These are phyloP conservation scores for Cephus runcator DNA, from an alignment of 2,888 invertebrate species.

Conservation along the genomic window DNA sequence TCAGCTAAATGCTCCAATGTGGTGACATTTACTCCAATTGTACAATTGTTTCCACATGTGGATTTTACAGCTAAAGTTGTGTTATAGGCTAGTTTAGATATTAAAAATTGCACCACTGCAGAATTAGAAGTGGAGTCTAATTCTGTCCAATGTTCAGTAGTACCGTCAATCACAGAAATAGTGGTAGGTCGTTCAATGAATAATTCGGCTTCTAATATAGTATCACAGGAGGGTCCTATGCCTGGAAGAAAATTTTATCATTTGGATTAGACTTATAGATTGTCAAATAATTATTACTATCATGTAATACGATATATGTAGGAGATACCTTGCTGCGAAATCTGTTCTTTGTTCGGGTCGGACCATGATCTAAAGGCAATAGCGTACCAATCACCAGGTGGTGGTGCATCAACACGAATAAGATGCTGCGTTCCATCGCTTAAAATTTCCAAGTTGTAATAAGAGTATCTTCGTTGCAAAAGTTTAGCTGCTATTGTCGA, in stretches of 20 bases:
- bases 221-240: slow-evolving; percentile 74
- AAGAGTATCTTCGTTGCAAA: slow-evolving; percentile 67
- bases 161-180: slow-evolving; percentile 36
- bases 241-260: slow-evolving; percentile 67
- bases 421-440: slow-evolving; percentile 73
- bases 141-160: slow-evolving; percentile 27
- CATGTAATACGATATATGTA: background rate
- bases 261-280: background rate
- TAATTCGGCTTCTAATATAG: slow-evolving; percentile 74
- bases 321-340: slow-evolving; percentile 77
- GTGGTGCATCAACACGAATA: slow-evolving; percentile 74
- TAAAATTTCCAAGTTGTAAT: slow-evolving; percentile 71
- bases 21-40: slow-evolving; percentile 45
- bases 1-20: slow-evolving; percentile 38
- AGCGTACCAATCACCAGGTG: slow-evolving; percentile 83
- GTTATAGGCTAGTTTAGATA: slow-evolving; percentile 40
- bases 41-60: slow-evolving; percentile 51
- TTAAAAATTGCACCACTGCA: slow-evolving; percentile 46
- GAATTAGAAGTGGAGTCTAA: slow-evolving; percentile 42
- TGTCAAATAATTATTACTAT: background rate
- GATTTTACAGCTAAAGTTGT: slow-evolving; percentile 42
- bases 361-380: slow-evolving; percentile 82
- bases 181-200: slow-evolving; percentile 68
- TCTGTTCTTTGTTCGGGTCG: slow-evolving; percentile 77
- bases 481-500: slow-evolving; percentile 79